Conservation (phyloP, 1,140 invertebrate species). For the Coboldia fuscipes region DNA sequence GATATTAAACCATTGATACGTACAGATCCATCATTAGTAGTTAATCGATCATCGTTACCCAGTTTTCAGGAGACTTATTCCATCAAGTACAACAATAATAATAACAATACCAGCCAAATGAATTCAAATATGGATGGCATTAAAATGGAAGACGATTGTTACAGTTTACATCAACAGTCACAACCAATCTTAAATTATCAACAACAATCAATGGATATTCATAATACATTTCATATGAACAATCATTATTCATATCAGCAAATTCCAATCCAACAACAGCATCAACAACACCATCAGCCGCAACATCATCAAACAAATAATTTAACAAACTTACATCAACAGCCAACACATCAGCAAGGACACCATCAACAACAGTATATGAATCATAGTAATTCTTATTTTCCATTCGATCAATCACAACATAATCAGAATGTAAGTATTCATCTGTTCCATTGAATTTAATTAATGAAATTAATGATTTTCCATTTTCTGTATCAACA, state of each 20-base stretch:
- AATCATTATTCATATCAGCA: conserved; percentile 6
- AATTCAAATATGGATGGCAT: conserved; percentile 22
- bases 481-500: conserved; percentile 3
- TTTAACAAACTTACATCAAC: conserved; percentile 2
- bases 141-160: conserved; percentile 63
- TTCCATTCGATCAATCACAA: no score
- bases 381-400: not conserved
- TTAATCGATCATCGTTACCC: conserved; percentile 39
- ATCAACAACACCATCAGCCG: conserved; percentile 8
- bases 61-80: conserved; percentile 76
- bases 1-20: conserved; percentile 8
- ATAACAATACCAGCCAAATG: conserved; percentile 30
- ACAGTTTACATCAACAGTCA: conserved; percentile 28
- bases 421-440: no score
- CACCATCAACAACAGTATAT: conserved; percentile 3
- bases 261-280: conserved; percentile 11
- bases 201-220: conserved; percentile 15
- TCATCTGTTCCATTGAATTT: no score
- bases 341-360: conserved; percentile 5
- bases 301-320: conserved; percentile 5
- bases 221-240: conserved; percentile 1
- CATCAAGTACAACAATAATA: conserved; percentile 35
- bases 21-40: conserved; percentile 15
- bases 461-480: no score
- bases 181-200: conserved; percentile 25